phyloP scores from a whole-genome alignment of 2,888 invertebrate species.

The Vannuccia rotundouncinata region DNA sequence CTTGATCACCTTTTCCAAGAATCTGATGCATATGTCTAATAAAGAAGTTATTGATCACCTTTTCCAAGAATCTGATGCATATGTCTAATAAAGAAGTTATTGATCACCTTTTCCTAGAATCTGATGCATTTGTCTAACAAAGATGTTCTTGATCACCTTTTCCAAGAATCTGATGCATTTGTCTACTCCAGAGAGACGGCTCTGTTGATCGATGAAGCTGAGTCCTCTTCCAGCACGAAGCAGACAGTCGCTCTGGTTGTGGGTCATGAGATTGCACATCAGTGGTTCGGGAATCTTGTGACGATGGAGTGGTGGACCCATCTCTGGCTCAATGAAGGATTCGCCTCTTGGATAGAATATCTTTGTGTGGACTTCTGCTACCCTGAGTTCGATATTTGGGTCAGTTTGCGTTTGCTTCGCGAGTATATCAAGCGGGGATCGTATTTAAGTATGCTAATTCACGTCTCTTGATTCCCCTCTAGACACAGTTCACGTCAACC shows the following conservation, averaged over 20 bases:
- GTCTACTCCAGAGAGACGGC: slow-evolving; percentile 69
- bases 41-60: no score
- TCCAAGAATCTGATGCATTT: no score
- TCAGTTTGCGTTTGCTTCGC: slow-evolving; percentile 15
- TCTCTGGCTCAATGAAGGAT: slow-evolving; percentile 87
- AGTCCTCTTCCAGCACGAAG: slow-evolving; percentile 61
- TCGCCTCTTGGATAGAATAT: slow-evolving; percentile 90
- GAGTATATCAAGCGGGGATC: no score
- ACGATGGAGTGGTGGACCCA: slow-evolving; percentile 75
- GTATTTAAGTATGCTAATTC: no score
- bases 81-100: no score
- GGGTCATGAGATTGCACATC: slow-evolving; percentile 83
- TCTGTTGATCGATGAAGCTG: slow-evolving; percentile 77
- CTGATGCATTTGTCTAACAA: no score
- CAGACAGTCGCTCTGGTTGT: slow-evolving; percentile 69
- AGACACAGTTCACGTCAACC: slow-evolving; percentile 81
- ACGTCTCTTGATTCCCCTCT: neutral
- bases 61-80: no score
- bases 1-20: no score
- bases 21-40: no score
- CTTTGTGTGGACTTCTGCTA: slow-evolving; percentile 83
- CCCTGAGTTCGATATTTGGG: slow-evolving; percentile 90
- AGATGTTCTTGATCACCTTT: no score
- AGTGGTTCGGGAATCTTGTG: slow-evolving; percentile 96
- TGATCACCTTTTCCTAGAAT: no score